These are phyloP conservation scores for Exocentrus adspersus DNA, from an alignment of 2,888 invertebrate genomes.

Conservation along the genomic window DNA sequence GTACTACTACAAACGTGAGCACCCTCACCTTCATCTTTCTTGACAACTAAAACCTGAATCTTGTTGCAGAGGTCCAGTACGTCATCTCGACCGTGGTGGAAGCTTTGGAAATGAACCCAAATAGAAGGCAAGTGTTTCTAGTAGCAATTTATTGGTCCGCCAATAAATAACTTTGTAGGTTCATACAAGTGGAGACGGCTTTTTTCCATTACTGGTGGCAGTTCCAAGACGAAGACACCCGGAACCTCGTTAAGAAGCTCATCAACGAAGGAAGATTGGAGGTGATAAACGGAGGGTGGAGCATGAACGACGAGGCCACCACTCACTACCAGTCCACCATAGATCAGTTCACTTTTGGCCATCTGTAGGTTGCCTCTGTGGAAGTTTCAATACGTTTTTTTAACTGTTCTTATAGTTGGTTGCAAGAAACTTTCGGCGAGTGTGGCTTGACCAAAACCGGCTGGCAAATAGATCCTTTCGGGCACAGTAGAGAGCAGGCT, in stretches of 20 bases:
- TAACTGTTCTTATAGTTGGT: constrained; percentile 67
- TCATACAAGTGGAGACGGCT: constrained; percentile 83
- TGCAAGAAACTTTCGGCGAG: constrained; percentile 72
- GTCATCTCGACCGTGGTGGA: constrained; percentile 88
- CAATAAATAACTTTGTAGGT: constrained; percentile 59
- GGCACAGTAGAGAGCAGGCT: constrained; percentile 85
- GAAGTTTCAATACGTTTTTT: neutral
- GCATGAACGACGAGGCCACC: constrained; percentile 72
- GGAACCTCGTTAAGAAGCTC: constrained; percentile 67
- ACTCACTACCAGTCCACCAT: constrained; percentile 75
- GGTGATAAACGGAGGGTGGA: constrained; percentile 71
- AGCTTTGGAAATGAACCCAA: constrained; percentile 76
- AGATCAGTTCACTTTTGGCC: constrained; percentile 76
- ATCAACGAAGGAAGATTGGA: constrained; percentile 70
- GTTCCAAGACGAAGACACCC: constrained; percentile 68
- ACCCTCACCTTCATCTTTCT: neutral
- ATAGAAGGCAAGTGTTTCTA: constrained; percentile 67
- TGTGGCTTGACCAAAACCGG: constrained; percentile 76
- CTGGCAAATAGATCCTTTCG: constrained; percentile 86
- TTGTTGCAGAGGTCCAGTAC: constrained; percentile 80
- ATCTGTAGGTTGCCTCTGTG: constrained; percentile 63
- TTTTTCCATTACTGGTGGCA: constrained; percentile 86
- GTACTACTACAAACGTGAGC: constrained; percentile 85
- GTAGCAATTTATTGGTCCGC: too few species aligned
- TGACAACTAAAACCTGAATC: neutral